These are phyloP conservation scores for Pygocentrus nattereri DNA, from an alignment of 2,797 vertebrate genomes.

Conservation along the genomic window DNA sequence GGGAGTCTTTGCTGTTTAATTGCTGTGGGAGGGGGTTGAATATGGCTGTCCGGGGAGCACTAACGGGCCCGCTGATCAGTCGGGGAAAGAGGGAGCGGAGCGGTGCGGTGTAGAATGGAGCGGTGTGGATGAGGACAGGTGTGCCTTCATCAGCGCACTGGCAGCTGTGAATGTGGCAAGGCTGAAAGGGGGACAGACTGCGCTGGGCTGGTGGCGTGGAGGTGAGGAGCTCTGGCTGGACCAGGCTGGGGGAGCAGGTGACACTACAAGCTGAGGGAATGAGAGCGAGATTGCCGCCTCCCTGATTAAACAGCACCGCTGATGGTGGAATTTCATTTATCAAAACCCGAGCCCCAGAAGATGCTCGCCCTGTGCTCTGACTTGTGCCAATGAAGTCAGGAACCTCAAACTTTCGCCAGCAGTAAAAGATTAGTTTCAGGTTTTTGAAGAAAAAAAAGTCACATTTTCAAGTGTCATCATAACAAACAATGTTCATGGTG, in stretches of 20 bases:
- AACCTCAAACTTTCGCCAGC: conserved; percentile 22
- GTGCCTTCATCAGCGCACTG: conserved; percentile 83
- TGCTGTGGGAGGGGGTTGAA: conserved; percentile 79
- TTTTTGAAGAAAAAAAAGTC: background rate
- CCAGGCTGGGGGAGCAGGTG: conserved; percentile 81
- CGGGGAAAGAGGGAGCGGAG: conserved; percentile 45
- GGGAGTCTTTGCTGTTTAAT: conserved; percentile 78
- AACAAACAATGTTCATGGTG: background rate
- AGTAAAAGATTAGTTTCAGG: background rate
- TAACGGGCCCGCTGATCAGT: conserved; percentile 73
- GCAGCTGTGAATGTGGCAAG: conserved; percentile 83
- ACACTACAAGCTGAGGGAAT: conserved; percentile 78
- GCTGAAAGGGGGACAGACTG: conserved; percentile 53
- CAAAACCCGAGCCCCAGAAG: conserved; percentile 39
- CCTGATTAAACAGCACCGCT: conserved; percentile 73
- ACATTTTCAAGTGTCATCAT: no score
- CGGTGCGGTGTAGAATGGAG: background rate
- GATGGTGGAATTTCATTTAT: conserved; percentile 60
- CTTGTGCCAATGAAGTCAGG: conserved; percentile 22
- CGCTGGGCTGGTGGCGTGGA: conserved; percentile 40
- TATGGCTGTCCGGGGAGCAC: conserved; percentile 78
- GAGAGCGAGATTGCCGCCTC: conserved; percentile 79
- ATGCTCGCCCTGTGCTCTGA: conserved; percentile 7
- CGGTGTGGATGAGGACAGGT: conserved; percentile 79
- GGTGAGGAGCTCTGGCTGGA: conserved; percentile 69